Evolutionary conservation across 2,797 vertebrate species (phyloP).

Genomic region (Martes flavigula): DNA sequence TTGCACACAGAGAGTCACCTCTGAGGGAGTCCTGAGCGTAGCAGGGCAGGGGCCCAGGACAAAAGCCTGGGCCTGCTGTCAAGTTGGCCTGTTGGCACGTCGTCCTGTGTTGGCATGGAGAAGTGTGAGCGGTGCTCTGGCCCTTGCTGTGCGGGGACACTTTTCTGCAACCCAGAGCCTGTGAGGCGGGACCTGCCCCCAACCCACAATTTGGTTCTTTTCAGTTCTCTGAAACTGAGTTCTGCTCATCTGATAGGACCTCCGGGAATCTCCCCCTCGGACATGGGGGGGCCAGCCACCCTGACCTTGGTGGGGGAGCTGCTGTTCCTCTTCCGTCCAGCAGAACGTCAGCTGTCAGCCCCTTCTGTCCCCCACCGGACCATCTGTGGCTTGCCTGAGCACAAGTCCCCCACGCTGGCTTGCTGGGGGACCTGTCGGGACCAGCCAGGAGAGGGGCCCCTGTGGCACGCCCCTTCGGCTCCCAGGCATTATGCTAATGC

Average conservation of each 20-base stretch:
- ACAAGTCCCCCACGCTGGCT: background rate
- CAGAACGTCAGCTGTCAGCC: background rate
- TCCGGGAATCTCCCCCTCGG: background rate
- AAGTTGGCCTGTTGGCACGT: accelerated
- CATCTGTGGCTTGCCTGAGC: background rate
- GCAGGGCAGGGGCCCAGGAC: background rate
- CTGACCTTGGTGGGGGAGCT: background rate
- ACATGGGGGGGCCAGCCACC: background rate
- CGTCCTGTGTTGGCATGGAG: background rate
- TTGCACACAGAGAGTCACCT: background rate
- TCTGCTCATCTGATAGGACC: background rate
- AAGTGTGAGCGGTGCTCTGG: background rate
- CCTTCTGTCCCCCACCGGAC: background rate
- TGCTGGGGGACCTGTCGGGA: background rate
- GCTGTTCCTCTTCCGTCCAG: background rate
- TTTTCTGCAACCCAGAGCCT: background rate
- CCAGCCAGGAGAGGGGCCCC: background rate
- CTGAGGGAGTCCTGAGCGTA: background rate
- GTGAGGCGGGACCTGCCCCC: accelerated
- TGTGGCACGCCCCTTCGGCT: accelerated
- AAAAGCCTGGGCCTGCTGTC: accelerated
- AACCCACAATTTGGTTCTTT: background rate
- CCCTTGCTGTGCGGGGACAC: background rate
- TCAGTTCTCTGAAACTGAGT: background rate
- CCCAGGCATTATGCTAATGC: background rate